phyloP scores from a whole-genome alignment of 37 sponge, comb jelly and placozoan genomes.

The Mnemiopsis leidyi region DNA sequence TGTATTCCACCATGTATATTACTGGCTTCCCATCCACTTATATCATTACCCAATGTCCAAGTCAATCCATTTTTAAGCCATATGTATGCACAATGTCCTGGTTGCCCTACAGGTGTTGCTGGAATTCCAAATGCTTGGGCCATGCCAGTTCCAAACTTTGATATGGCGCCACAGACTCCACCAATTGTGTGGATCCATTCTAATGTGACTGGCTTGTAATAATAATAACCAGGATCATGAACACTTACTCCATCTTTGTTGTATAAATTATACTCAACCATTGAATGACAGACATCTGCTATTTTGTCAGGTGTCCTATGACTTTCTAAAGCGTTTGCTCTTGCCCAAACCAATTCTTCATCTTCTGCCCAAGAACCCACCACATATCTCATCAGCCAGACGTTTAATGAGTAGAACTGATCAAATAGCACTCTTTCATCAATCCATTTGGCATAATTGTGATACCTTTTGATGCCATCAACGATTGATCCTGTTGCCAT shows the following conservation, averaged over 20 bases:
- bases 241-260: background rate
- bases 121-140: constrained; percentile 10
- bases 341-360: constrained; percentile 10
- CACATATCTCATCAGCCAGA: constrained; percentile 10
- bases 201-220: background rate
- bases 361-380: constrained; percentile 14
- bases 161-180: constrained; percentile 2
- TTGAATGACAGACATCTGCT: background rate
- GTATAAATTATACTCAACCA: background rate
- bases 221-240: background rate
- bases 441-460: background rate
- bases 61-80: background rate
- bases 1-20: background rate
- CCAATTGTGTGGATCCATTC: background rate
- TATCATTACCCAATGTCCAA: background rate
- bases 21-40: background rate
- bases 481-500: background rate
- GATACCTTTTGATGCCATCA: background rate
- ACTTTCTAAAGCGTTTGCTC: background rate
- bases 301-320: background rate
- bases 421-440: background rate
- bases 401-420: background rate
- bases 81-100: background rate
- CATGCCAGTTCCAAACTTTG: background rate
- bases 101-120: background rate